phyloP scores from a whole-genome alignment of 2,888 invertebrate species.

The Sepiola atlantica region DNA sequence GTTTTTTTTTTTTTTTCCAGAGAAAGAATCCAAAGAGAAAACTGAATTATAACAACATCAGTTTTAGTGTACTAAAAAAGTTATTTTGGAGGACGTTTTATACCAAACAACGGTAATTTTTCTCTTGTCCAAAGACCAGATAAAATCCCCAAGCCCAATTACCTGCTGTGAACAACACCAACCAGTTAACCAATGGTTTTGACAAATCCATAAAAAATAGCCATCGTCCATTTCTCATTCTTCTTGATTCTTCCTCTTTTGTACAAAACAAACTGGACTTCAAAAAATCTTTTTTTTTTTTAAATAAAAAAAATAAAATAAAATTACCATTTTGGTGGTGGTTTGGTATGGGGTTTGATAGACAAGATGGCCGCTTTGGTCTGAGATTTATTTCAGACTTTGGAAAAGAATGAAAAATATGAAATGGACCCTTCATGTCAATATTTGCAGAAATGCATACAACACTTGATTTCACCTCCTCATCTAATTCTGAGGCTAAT shows the following conservation, averaged over 20 bases:
- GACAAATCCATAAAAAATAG: neutral
- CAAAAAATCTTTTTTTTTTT: too few species aligned
- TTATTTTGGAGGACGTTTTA: too few species aligned
- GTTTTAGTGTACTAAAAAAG: neutral
- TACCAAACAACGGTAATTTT: too few species aligned
- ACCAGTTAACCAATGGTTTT: neutral
- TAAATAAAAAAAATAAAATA: neutral
- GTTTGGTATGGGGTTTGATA: neutral
- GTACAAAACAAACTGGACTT: neutral
- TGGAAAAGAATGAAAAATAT: neutral
- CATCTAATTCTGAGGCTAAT: neutral
- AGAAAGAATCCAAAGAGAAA: neutral
- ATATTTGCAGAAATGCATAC: neutral
- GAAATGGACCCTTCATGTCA: neutral
- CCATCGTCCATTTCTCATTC: neutral
- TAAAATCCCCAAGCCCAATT: too few species aligned
- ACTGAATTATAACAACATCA: constrained; percentile 14
- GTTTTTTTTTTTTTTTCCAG: neutral
- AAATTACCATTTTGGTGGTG: neutral
- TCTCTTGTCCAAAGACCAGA: too few species aligned
- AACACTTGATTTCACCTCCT: neutral
- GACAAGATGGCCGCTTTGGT: neutral
- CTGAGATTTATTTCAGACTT: constrained; percentile 10
- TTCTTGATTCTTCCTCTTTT: neutral
- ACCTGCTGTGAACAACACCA: neutral